Evolutionary conservation across 1,140 invertebrate genomes (phyloP), one percentile per base, ranked within the genome.

Genomic region (Aphis gossypii): DNA sequence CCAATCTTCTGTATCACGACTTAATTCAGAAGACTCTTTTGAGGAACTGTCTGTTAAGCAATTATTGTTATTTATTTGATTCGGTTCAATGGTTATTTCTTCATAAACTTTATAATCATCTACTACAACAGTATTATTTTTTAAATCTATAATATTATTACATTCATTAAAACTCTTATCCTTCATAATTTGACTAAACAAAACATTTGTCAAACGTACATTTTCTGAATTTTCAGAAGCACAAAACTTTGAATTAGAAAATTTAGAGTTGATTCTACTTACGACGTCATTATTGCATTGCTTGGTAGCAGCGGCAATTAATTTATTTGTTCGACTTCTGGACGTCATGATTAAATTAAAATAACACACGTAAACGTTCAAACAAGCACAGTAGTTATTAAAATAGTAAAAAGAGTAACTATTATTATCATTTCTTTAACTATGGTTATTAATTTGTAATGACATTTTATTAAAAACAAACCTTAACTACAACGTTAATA

Each of bases 221-320:
- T 82, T 82, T 82, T 82, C 68, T 82, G n/a, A 82, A 82, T 82
- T 35, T 68, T 68, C 60, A 68, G n/a, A 25, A 68, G 60, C n/a
- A 68, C 7, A 68, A 68, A 1, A 68, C 60, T 30, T 68, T 68
- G 60, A n/a, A n/a, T 68, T 4, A 82, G 68, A 11, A 35, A 82
- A 82, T 82, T 35, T 82, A 82, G 68, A 82, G 68, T 82, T 82
- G 68, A n/a, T n/a, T 35, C n/a, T 82, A 82, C 68, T 82, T 82
- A 82, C 68, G 38, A 82, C 68, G 2, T 82, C 30, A n/a, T 82
- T 82, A 35, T 82, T 82, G 60, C 25, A 68, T 68, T 68, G 60
- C 30, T 68, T 76, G 68, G n/a, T 76, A 76, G 68, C 68, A 9
- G 68, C 25, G 68, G 68, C 68, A 8, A 76, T 76, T 76, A 76